Base-by-base conservation (phyloP, 2,113 vertebrate species). In the Saccopteryx bilineata region DNA sequence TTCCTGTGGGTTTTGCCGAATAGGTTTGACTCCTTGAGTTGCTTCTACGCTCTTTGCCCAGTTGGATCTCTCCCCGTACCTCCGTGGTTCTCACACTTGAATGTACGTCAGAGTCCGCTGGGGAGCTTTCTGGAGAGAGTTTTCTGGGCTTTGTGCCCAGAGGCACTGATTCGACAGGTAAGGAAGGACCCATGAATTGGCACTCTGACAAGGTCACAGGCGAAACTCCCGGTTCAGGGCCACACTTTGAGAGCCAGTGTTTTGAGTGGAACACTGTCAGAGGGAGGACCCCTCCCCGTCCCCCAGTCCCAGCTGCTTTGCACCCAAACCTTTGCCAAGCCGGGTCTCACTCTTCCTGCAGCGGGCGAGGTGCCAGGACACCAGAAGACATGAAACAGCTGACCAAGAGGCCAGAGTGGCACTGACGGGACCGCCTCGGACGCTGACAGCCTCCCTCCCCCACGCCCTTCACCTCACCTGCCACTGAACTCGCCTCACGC, bases 321-420 rank as follows among this genome's bases (percentile, higher is more conserved):
- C 39, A 26, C 60, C 56, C 2, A 19, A 10, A 15, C 54, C n/a
- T 31, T n/a, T 61, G 17, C 11, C 9, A 23, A 79, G 5, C 24
- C 3, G 5, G 18, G 26, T 31, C 18, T 46, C 5, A 31, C 23
- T 2, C 48, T n/a, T 63, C 10, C 54, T 80, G 39, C 52, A 5
- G 31, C 23, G 15, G 9, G 1, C 0, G 14, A 46, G 18, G 10
- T 18, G 11, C 13, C 50, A 1, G 23, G 0, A 6, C 15, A 1
- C 39, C 39, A 24, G 11, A 56, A 0, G 18, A 1, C 10, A 6
- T 5, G 14, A 10, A 75, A 14, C 33, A 23, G 11, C 17, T 26
- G 69, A 31, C 26, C 8, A 1, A 13, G 7, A 26, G 74, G 28
- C n/a, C 26, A 5, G 60, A 18, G 11, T 0, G 14, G 17, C 5